Evolutionary conservation across 2,113 vertebrate genomes (phyloP).

Genomic region (Anoura caudifer): DNA sequence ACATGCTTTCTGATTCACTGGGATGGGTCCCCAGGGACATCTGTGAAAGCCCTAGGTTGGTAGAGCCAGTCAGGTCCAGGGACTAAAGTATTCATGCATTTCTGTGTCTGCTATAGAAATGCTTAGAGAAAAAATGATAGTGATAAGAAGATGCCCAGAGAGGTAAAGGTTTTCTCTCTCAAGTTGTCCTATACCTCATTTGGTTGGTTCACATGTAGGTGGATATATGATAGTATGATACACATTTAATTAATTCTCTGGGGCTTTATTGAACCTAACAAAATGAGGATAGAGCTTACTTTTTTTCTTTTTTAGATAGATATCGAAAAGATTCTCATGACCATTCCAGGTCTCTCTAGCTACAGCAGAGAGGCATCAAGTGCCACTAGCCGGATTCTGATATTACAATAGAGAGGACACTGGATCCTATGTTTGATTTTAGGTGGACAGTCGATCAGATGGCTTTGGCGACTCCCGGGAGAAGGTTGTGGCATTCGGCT

Average conservation of each 20-base stretch:
- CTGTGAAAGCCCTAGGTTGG: background rate
- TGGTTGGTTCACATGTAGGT: background rate
- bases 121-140: background rate
- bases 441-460: conserved; percentile 88
- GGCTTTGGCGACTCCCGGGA: conserved; percentile 87
- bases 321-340: background rate
- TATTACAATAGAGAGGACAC: background rate
- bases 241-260: conserved; percentile 27
- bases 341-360: background rate
- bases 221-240: background rate
- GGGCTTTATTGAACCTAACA: background rate
- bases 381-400: background rate
- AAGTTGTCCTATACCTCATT: background rate
- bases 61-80: background rate
- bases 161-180: background rate
- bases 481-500: conserved; percentile 90
- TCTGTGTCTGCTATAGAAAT: background rate
- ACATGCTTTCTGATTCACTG: background rate
- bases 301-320: background rate
- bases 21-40: background rate
- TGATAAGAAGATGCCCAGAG: background rate
- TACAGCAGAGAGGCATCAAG: background rate
- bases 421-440: conserved; percentile 39
- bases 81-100: background rate
- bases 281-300: background rate